Percentiles rank a stretch among this genome's conserved stretches.
Conservation (phyloP, 2,797 vertebrate genomes). For the Gobionotothen gibberifrons region DNA sequence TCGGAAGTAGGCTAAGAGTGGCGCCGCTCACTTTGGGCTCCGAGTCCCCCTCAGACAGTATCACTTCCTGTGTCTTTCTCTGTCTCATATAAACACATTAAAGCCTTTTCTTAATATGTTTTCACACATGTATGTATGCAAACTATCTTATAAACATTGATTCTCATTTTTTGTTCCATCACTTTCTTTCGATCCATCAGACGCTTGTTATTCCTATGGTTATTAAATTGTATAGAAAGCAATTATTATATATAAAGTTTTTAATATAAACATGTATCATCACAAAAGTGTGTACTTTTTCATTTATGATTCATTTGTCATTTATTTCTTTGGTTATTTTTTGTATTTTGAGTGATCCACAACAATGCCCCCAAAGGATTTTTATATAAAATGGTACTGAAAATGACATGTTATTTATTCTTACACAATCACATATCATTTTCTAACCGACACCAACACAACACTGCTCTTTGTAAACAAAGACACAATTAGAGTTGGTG, state of each 20-base stretch:
- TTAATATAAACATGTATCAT: not conserved
- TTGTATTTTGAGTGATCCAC: not conserved
- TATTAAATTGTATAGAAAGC: not conserved
- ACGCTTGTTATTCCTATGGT: not conserved
- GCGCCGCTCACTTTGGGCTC: slow-evolving; percentile 65
- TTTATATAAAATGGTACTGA: slow-evolving; percentile 31
- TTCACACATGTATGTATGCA: slow-evolving; percentile 31
- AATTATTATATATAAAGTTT: not conserved
- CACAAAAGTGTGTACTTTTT: not conserved
- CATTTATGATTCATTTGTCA: not conserved
- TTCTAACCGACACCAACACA: slow-evolving; percentile 40
- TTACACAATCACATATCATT: slow-evolving; percentile 19
- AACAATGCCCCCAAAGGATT: slow-evolving; percentile 12
- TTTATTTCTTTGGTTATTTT: not conserved
- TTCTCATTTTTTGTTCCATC: not conserved
- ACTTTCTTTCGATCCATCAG: slow-evolving; percentile 6
- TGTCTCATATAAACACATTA: slow-evolving; percentile 20
- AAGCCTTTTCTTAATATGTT: slow-evolving; percentile 26
- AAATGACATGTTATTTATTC: slow-evolving; percentile 35
- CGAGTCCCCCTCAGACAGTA: slow-evolving; percentile 39
- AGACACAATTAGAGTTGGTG: slow-evolving; percentile 56
- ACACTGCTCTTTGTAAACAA: slow-evolving; percentile 60
- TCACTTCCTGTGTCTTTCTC: slow-evolving; percentile 60
- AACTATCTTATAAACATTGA: slow-evolving; percentile 25
- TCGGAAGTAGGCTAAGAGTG: slow-evolving; percentile 73